Base-by-base conservation (phyloP, 2,888 invertebrate genomes). In the Acanthosoma haemorrhoidale region DNA sequence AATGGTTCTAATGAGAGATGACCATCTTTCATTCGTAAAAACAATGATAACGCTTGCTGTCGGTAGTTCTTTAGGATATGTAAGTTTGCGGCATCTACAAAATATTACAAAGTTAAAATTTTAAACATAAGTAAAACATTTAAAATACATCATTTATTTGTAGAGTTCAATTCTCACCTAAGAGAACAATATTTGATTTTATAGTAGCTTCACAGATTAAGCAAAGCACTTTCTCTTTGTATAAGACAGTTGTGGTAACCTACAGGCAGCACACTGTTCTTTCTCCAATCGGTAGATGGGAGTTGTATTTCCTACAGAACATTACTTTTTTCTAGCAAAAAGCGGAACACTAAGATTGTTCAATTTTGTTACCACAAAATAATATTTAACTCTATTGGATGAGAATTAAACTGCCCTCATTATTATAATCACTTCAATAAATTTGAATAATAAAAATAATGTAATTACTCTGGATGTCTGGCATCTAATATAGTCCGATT, bases 11-110 rank as follows among this genome's bases (percentile, higher is more conserved):
- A 94, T 77, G 43, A 94, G 83, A 39, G 92, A 88, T 59, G 92
- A 91, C 83, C 91, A 94, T 0, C 93, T 92, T 80, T 96, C 95
- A 79, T 96, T 93, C 79, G 88, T 92, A 82, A 94, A 96, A 74
- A 94, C 92, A 39, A 93, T 84, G 72, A 93, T 84, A n/a, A 94
- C 87, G 72, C 90, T 91, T 2, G 90, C 88, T 0, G 86, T 86
- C 1, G 76, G 76, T 1, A 96, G 81, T 69, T 85, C 84, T 4
- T 85, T 83, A 76, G 89, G 85, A 78, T 88, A 92, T 2, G 77
- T 78, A 41, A 87, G 79, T 57, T 80, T 79, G 76, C 81, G 82
- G 78, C 89, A 89, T 72, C 88, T 88, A 77, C 68, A 82, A 76
- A 68, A 82, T 76, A 70, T n/a, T n/a, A n/a, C n/a, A n/a, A n/a